Evolutionary conservation across 2,113 vertebrate genomes (phyloP), one percentile per base, ranked within the genome.

Genomic region (Anas platyrhynchos): DNA sequence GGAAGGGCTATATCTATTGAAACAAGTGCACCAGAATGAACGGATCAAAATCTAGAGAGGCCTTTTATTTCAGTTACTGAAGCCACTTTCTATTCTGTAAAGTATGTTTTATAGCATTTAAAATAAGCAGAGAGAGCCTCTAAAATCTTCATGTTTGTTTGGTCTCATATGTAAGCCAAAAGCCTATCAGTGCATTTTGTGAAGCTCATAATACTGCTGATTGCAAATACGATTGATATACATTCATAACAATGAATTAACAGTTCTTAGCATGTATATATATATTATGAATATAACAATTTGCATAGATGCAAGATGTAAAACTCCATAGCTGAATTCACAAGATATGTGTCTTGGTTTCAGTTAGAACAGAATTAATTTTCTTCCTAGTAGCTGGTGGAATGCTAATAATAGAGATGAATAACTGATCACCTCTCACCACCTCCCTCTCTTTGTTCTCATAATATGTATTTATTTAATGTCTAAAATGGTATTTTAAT

Each of bases 21-120:
- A 95, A 87, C 73, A 91, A 95, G 77, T 84, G 74, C 66, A 91
- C 25, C 71, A 79, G 66, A 73, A 93, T 46, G 76, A 93, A 91
- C 38, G 44, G 44, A 73, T 92, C 92, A 92, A 89, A 92, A 73
- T 67, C 41, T 31, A 67, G 67, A 86, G 66, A 84, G 72, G 26
- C 6, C 32, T 89, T 95, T 91, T 9, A 48, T 88, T 93, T 85
- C 43, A 55, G 14, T 81, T 76, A 48, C 81, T 83, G 66, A 82
- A 89, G 41, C 11, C n/a, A 50, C 48, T 84, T 90, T 69, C 56
- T 75, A 80, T 69, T 89, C 68, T 81, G 25, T 59, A 67, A 94
- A 88, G 55, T 8, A 72, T n/a, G 23, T 74, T 94, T 93, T 83
- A 87, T 36, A 80, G 54, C 55, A 74, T 62, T 58, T 87, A 85